These are phyloP conservation scores for Epirrhoe alternata DNA, from an alignment of 2,888 invertebrate genomes.

Conservation along the genomic window DNA sequence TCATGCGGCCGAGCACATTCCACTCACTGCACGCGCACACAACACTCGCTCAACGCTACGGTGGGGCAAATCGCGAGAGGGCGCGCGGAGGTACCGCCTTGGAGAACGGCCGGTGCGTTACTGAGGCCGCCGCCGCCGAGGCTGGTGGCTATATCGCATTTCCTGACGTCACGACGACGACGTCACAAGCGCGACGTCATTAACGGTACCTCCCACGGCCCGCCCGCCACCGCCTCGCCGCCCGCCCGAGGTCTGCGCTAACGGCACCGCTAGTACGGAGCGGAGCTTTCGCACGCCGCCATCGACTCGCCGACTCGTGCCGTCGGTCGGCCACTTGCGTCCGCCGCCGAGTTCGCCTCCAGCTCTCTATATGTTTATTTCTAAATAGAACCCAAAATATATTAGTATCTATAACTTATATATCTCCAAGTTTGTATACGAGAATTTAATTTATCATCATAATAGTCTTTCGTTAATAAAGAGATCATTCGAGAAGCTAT, in stretches of 20 bases:
- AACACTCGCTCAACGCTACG: constrained; percentile 72
- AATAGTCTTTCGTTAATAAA: too few species aligned
- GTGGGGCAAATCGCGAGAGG: constrained; percentile 67
- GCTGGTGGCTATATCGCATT: constrained; percentile 83
- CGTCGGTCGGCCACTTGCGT: constrained; percentile 52
- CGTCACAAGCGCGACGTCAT: constrained; percentile 81
- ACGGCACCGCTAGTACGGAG: constrained; percentile 82
- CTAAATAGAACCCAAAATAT: too few species aligned
- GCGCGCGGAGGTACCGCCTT: constrained; percentile 73
- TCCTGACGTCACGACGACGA: constrained; percentile 80
- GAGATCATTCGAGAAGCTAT: too few species aligned
- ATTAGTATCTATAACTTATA: too few species aligned
- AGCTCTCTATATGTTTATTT: too few species aligned
- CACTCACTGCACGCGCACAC: constrained; percentile 84
- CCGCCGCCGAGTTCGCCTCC: neutral
- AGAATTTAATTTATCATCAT: too few species aligned
- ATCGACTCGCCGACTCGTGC: constrained; percentile 48
- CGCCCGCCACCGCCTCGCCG: constrained; percentile 78
- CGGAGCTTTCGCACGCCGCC: constrained; percentile 76
- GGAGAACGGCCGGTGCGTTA: constrained; percentile 83
- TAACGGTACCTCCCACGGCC: constrained; percentile 85
- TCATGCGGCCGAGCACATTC: constrained; percentile 84
- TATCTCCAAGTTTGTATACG: too few species aligned
- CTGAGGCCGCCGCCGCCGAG: constrained; percentile 84
- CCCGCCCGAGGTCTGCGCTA: constrained; percentile 84